phyloP scores from a whole-genome alignment of 2,888 invertebrate species.

The Noctuana brunneofusca region DNA sequence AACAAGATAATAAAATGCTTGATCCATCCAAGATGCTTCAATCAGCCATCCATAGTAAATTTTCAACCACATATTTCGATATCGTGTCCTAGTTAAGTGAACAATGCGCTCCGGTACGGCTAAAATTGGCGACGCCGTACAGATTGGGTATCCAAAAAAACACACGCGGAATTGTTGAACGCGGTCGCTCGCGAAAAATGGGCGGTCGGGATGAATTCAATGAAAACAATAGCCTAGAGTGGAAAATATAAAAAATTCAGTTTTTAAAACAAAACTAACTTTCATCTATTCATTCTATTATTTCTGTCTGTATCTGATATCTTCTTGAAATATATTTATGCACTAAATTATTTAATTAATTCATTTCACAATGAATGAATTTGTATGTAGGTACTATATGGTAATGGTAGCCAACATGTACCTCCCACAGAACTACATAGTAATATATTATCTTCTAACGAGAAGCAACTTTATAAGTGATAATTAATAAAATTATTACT shows the following conservation, averaged over 20 bases:
- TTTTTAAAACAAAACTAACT: conserved; percentile 13
- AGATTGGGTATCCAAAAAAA: conserved; percentile 19
- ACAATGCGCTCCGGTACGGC: conserved; percentile 11
- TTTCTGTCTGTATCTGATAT: neutral
- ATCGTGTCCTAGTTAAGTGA: conserved; percentile 16
- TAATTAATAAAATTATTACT: too few relatives aligned
- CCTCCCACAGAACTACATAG: too few relatives aligned
- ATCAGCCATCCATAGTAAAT: too few relatives aligned
- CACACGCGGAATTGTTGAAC: conserved; percentile 10
- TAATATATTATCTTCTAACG: too few relatives aligned
- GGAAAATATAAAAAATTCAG: conserved; percentile 4
- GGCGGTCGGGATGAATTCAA: conserved; percentile 13
- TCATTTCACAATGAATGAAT: too few relatives aligned
- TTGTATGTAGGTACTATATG: too few relatives aligned
- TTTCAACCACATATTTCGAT: conserved; percentile 12
- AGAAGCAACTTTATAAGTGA: too few relatives aligned
- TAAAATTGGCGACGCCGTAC: conserved; percentile 13
- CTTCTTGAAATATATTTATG: neutral
- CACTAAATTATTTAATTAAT: neutral
- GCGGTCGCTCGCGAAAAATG: conserved; percentile 21
- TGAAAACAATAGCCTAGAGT: conserved; percentile 16
- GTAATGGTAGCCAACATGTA: too few relatives aligned
- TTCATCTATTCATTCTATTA: neutral
- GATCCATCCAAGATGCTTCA: too few relatives aligned
- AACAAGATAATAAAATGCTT: too few relatives aligned